Conservation (phyloP, 2,888 invertebrate genomes). For the Drosophila mimica region DNA sequence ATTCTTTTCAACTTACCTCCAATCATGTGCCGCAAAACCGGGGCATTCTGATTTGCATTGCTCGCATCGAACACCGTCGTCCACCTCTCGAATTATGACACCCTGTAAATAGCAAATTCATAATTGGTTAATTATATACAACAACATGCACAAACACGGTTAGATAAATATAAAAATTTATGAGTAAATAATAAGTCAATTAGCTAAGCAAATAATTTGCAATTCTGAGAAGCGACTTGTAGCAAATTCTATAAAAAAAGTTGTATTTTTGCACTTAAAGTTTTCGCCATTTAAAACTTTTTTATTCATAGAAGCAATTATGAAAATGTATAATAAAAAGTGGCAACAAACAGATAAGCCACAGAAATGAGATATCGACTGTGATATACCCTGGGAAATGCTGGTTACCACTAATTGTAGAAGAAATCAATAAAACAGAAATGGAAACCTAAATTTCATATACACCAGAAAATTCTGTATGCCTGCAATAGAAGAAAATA, state of each 20-base stretch:
- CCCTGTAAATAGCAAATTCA: slow-evolving; percentile 88
- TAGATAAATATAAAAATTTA: slow-evolving; percentile 1
- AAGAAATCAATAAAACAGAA: not conserved
- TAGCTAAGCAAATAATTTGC: not conserved
- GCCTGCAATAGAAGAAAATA: not conserved
- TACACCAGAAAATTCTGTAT: too few relatives aligned
- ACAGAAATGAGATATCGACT: not conserved
- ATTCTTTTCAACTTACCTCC: slow-evolving; percentile 91
- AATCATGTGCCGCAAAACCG: slow-evolving; percentile 93
- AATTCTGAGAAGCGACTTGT: not conserved
- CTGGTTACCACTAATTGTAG: not conserved
- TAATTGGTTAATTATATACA: slow-evolving; percentile 23
- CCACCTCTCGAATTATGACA: slow-evolving; percentile 94
- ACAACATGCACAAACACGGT: not conserved
- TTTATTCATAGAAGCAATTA: slow-evolving; percentile 7
- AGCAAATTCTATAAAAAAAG: not conserved
- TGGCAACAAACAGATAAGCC: not conserved
- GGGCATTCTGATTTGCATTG: slow-evolving; percentile 92
- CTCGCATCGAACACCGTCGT: slow-evolving; percentile 92
- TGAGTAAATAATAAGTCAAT: slow-evolving; percentile 10
- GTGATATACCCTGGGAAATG: slow-evolving; percentile 5
- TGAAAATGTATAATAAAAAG: not conserved
- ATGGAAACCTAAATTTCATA: not conserved
- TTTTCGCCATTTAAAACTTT: not conserved
- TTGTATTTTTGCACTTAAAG: not conserved